Evolutionary conservation across 1,140 invertebrate genomes (phyloP), one percentile per base, ranked within the genome.

Genomic region (Halotydeus destructor): DNA sequence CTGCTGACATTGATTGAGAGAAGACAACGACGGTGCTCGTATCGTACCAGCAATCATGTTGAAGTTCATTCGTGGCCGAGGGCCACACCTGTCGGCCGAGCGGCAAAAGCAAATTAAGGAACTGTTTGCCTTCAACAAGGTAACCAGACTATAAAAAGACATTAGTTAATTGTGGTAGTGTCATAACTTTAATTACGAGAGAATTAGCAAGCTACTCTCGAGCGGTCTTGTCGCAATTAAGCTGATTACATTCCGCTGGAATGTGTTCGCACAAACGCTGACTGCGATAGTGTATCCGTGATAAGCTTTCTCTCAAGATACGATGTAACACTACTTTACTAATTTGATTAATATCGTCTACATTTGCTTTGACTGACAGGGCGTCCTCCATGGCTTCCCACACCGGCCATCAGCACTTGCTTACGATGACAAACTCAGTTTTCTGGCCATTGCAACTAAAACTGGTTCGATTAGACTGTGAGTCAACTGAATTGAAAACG

Each of bases 341-440:
- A 9, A 30, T 30, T 30, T 14, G 28, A 30, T 30, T 14, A 30
- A 14, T 30, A 9, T 30, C 9, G 28, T 30, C 14, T 30, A 30
- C 9, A 30, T 9, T 9, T 37, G 40, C 22, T 33, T 49, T 48
- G 39, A 57, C 62, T 50, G 68, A 47, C 63, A 94, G 86, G 88
- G 84, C 52, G 69, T 81, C 8, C 80, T 88, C 53, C 85, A 94
- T 78, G 89, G 89, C 50, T 96, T 94, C 65, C 86, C 88, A 26
- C 79, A 83, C 59, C 82, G 84, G 64, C 83, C 85, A 3, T 80
- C 79, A n/a, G 76, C 81, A 9, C 60, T 96, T 48, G 84, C 84
- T 11, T 93, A 84, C 72, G 88, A 94, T 63, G 73, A 81, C 0
- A 68, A 75, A 43, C 68, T 89, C 11, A 69, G 76, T 45, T 65